Conservation (phyloP, 35 echinoderm and acorn worm genomes). For the Stichopus chloronotus region DNA sequence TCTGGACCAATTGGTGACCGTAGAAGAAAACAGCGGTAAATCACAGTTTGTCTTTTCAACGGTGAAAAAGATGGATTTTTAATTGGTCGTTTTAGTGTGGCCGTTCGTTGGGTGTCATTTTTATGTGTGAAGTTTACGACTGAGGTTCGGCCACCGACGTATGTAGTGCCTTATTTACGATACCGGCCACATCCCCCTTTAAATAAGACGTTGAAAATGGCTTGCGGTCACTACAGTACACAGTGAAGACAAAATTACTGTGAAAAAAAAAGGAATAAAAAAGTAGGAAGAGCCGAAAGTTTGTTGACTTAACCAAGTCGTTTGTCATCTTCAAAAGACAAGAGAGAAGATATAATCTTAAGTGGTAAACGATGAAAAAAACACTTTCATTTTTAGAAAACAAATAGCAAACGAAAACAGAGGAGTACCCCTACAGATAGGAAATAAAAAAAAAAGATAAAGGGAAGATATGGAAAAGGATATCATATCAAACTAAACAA, state of each 20-base stretch:
- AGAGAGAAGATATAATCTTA: background rate
- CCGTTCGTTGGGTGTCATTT: conserved; percentile 35
- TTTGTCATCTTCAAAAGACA: conserved; percentile 26
- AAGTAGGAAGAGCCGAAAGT: background rate
- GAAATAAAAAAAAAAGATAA: too few species aligned
- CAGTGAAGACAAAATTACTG: conserved; percentile 19
- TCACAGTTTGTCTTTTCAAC: conserved; percentile 31
- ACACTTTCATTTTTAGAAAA: background rate
- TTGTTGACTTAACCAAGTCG: conserved; percentile 56
- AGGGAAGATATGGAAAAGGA: too few species aligned
- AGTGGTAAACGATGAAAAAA: background rate
- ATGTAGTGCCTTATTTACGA: conserved; percentile 21
- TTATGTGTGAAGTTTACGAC: conserved; percentile 46
- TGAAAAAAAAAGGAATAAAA: too few species aligned
- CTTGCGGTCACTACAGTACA: conserved; percentile 5
- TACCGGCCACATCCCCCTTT: conserved; percentile 28
- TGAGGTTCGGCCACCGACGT: conserved; percentile 16
- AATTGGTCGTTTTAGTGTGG: conserved; percentile 45
- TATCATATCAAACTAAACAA: too few species aligned
- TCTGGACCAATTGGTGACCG: conserved; percentile 47
- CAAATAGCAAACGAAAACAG: background rate
- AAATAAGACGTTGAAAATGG: background rate
- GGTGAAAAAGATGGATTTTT: conserved; percentile 35
- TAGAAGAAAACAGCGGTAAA: conserved; percentile 26
- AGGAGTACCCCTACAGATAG: too few species aligned